Evolutionary conservation across 2,797 vertebrate species (phyloP), one percentile per base, ranked within the genome.

Genomic region (Cottoperca gobio): DNA sequence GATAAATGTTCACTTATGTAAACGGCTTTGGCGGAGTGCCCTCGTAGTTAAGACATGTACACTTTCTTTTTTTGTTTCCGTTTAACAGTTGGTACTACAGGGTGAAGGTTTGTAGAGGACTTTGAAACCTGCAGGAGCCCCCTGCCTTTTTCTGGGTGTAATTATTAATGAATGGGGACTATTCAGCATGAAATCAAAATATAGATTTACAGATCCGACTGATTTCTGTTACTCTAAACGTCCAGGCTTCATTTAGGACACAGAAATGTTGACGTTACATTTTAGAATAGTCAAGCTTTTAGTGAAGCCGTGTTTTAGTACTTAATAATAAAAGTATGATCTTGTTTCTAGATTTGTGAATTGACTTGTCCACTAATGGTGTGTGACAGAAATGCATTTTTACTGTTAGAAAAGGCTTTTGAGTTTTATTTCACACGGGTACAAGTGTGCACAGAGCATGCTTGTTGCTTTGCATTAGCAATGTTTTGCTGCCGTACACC

Each of bases 281-380:
- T 45, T 28, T 21, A 21, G 8, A n/a, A 43, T 23, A 39, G 28
- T 58, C 13, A 55, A 2, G 14, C n/a, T 14, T 45, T 12, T n/a
- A 19, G 9, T 50, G 1, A 53, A 26, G 45, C 13, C 4, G 16
- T 5, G 39, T 11, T 37, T 58, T 3, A n/a, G 3, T 26, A n/a
- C 54, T 67, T 50, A 9, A 31, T 19, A 49, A 76, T 63, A 63
- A 70, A 72, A 48, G 53, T 33, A 31, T 7, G n/a, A 69, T 26
- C n/a, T 4, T 54, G 23, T 70, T 54, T 49, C 7, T 49, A 26
- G 23, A 43, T 37, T 3, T 72, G 21, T 60, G 23, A 39, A 33
- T 10, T n/a, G 13, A 17, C 39, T 59, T 37, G 8, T 42, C 12
- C 42, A 23, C 57, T 35, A 7, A n/a, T 12, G 0, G 7, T 64